phyloP scores from a whole-genome alignment of 2,113 vertebrate genomes.

The Forbesichthys papilliferus region DNA sequence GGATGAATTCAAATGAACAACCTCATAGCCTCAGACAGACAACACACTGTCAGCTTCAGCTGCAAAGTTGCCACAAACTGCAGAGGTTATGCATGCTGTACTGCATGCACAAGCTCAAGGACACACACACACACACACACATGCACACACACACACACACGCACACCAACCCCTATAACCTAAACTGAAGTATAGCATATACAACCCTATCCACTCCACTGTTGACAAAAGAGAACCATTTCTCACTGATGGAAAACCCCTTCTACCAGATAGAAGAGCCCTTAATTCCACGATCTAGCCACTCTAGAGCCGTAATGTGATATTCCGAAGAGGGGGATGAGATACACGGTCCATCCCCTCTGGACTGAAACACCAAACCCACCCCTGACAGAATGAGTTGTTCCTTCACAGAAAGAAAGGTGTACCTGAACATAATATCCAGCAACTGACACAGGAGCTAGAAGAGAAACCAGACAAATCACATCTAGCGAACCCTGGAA shows the following conservation, averaged over 20 bases:
- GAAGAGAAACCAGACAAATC: background rate
- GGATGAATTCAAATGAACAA: background rate
- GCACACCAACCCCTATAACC: background rate
- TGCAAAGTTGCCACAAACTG: no score
- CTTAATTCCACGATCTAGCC: slow-evolving; percentile 17
- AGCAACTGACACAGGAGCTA: background rate
- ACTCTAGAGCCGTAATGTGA: slow-evolving; percentile 21
- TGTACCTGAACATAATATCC: slow-evolving; percentile 19
- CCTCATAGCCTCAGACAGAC: no score
- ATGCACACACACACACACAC: background rate
- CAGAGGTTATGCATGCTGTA: no score
- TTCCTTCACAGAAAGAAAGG: slow-evolving; percentile 33
- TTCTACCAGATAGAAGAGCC: slow-evolving; percentile 24
- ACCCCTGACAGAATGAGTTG: background rate
- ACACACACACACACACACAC: background rate
- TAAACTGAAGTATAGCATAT: slow-evolving; percentile 20
- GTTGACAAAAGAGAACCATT: slow-evolving; percentile 11
- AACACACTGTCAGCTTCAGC: no score
- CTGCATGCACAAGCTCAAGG: no score
- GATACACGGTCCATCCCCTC: slow-evolving; percentile 11
- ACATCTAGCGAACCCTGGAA: background rate
- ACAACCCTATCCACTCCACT: background rate
- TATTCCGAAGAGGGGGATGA: slow-evolving; percentile 35
- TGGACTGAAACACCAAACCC: slow-evolving; percentile 8
- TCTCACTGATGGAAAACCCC: slow-evolving; percentile 1